phyloP scores from a whole-genome alignment of 2,113 vertebrate species.

The Scortum barcoo region DNA sequence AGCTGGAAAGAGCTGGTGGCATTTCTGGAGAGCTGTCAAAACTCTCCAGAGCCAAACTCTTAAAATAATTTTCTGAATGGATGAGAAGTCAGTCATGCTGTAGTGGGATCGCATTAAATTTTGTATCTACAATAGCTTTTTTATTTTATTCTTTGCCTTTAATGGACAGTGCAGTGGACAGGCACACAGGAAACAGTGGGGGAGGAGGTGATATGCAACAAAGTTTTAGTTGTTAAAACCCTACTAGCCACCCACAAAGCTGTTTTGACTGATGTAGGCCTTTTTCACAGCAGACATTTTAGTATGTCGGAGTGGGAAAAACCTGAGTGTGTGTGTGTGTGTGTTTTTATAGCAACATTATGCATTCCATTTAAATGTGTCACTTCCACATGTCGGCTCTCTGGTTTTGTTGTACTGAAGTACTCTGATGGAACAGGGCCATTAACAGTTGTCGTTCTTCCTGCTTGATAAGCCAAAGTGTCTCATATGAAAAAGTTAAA shows the following conservation, averaged over 20 bases:
- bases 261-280: neutral
- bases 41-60: neutral
- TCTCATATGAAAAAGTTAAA: neutral
- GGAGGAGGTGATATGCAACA: no score
- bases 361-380: neutral
- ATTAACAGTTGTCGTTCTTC: neutral
- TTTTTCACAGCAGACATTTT: slow-evolving; percentile 4
- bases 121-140: neutral
- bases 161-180: no score
- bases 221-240: no score
- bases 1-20: neutral
- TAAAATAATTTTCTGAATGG: neutral
- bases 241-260: neutral
- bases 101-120: neutral
- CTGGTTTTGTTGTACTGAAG: neutral
- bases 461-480: neutral
- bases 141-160: no score
- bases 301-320: neutral
- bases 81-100: neutral
- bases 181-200: no score
- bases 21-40: neutral
- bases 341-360: neutral
- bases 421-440: neutral
- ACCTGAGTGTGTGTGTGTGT: no score
- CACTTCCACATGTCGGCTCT: neutral